Evolutionary conservation across 1,140 invertebrate genomes (phyloP).

Genomic region (Nasonia longicornis): DNA sequence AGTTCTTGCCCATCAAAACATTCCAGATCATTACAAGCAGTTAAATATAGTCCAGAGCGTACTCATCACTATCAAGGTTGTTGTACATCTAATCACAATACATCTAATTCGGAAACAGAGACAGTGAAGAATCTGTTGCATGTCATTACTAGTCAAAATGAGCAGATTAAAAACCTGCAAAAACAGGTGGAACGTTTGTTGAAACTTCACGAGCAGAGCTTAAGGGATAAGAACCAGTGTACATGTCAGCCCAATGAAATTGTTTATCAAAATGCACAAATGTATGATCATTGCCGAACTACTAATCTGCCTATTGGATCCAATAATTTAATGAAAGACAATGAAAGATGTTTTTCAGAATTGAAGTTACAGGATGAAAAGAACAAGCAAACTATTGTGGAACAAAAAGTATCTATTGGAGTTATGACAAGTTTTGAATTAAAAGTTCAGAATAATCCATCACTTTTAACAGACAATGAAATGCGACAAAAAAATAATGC

Average conservation of each 20-base stretch:
- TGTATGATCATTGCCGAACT: conserved; percentile 40
- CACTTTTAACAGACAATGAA: conserved; percentile 64
- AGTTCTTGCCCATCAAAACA: conserved; percentile 8
- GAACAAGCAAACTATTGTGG: conserved; percentile 55
- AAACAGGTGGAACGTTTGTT: conserved; percentile 60
- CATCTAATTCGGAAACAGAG: conserved; percentile 53
- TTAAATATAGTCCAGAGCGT: conserved; percentile 26
- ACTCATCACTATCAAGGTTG: conserved; percentile 43
- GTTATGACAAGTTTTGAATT: conserved; percentile 81
- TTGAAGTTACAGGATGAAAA: conserved; percentile 48
- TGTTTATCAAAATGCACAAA: conserved; percentile 39
- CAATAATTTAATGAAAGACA: conserved; percentile 33
- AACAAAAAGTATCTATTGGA: conserved; percentile 76
- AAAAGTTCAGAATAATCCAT: conserved; percentile 68
- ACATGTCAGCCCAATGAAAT: conserved; percentile 46
- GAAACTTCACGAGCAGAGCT: conserved; percentile 59
- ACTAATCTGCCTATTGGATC: conserved; percentile 43
- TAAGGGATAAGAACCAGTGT: conserved; percentile 52
- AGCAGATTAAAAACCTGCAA: conserved; percentile 63
- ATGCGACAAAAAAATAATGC: conserved; percentile 61
- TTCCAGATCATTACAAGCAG: conserved; percentile 31
- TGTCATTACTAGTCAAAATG: conserved; percentile 61
- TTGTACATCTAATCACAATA: conserved; percentile 43
- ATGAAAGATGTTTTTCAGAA: conserved; percentile 28
- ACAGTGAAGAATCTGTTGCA: conserved; percentile 60